Conservation (phyloP, 2,888 invertebrate species). For the Helicoverpa assulta region DNA sequence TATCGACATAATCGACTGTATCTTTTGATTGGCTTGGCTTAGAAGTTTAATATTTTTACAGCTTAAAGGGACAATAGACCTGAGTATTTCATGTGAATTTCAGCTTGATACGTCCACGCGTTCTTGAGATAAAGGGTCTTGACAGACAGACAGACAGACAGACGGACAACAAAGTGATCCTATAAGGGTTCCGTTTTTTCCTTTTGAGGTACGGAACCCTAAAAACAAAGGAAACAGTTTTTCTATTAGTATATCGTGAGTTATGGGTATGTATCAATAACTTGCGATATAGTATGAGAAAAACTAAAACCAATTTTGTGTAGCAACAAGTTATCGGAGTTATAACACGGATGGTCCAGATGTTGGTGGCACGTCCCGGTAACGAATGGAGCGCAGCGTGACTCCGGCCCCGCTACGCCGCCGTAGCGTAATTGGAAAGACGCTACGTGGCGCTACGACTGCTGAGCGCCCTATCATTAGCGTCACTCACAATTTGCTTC, state of each 20-base stretch:
- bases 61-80: too few relatives aligned
- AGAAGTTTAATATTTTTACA: too few relatives aligned
- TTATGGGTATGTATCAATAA: slow-evolving; percentile 11
- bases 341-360: slow-evolving; percentile 79
- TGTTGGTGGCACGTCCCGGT: slow-evolving; percentile 85
- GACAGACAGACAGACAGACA: too few relatives aligned
- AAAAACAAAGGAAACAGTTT: slow-evolving; percentile 4
- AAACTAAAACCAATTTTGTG: slow-evolving; percentile 67
- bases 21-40: too few relatives aligned
- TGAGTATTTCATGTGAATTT: too few relatives aligned
- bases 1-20: too few relatives aligned
- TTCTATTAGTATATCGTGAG: not conserved
- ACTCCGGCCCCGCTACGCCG: slow-evolving; percentile 72
- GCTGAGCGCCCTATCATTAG: slow-evolving; percentile 87
- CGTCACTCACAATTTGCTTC: slow-evolving; percentile 87
- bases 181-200: too few relatives aligned
- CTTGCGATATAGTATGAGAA: slow-evolving; percentile 40
- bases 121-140: too few relatives aligned
- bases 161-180: too few relatives aligned
- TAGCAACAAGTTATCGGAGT: slow-evolving; percentile 80
- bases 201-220: too few relatives aligned
- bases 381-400: slow-evolving; percentile 87
- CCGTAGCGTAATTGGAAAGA: slow-evolving; percentile 84
- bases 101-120: too few relatives aligned
- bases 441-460: slow-evolving; percentile 74